phyloP scores from a whole-genome alignment of 2,797 vertebrate genomes.

The Xiphorhynchus erythropygius region DNA sequence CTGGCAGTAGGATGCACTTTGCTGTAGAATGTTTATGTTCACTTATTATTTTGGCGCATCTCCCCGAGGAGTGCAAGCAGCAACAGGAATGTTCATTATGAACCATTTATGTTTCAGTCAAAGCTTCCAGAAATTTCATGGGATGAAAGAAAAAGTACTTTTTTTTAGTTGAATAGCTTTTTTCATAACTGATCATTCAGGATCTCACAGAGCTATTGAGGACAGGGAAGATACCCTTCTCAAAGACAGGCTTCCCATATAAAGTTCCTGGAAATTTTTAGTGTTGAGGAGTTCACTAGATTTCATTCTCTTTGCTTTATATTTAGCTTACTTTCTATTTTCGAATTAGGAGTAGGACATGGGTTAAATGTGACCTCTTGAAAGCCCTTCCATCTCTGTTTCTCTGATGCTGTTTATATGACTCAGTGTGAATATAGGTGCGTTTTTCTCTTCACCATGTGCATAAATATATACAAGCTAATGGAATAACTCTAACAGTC shows the following conservation, averaged over 20 bases:
- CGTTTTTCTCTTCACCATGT: neutral
- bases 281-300: neutral
- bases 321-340: neutral
- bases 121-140: constrained; percentile 19
- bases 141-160: neutral
- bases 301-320: neutral
- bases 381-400: neutral
- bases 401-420: neutral
- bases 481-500: neutral
- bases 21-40: constrained; percentile 24
- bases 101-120: neutral
- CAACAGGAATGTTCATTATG: constrained; percentile 47
- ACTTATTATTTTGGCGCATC: constrained; percentile 43
- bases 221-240: neutral
- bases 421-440: rapidly evolving
- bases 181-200: neutral
- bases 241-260: neutral
- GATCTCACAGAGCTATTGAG: neutral
- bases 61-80: neutral
- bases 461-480: neutral
- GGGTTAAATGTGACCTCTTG: neutral
- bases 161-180: neutral
- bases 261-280: neutral
- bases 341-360: neutral
- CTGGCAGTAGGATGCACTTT: constrained; percentile 18